A percentile compares a stretch with the other conserved stretches of the same genome.
Evolutionary conservation across 1,140 invertebrate species (phyloP).

Genomic region (Drosophila parabipectinata): DNA sequence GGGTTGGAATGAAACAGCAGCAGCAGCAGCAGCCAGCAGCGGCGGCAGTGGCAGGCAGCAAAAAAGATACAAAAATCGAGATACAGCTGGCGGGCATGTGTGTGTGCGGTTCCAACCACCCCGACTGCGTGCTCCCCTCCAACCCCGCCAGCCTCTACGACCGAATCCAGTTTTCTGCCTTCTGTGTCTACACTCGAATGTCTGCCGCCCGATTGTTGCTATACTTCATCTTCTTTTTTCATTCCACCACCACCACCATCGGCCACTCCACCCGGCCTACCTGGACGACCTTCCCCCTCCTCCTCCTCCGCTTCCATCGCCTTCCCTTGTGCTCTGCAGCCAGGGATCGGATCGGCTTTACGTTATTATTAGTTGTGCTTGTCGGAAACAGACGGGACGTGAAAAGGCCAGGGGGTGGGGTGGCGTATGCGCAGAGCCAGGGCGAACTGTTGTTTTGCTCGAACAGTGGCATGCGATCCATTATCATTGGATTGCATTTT

Average conservation of each 20-base stretch:
- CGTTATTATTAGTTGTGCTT: constrained; percentile 78
- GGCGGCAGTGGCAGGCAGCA: constrained; percentile 16
- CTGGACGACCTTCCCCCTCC: constrained; percentile 9
- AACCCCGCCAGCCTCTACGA: constrained; percentile 3
- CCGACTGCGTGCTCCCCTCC: constrained; percentile 32
- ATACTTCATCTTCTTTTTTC: constrained; percentile 81
- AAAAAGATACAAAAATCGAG: constrained; percentile 35
- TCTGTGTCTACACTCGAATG: constrained; percentile 72
- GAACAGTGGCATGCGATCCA: constrained; percentile 26
- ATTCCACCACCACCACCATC: constrained; percentile 55
- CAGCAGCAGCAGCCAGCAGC: constrained; percentile 59
- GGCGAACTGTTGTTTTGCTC: constrained; percentile 47
- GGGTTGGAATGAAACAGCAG: constrained; percentile 77
- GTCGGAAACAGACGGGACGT: constrained; percentile 47
- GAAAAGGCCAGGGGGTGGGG: constrained; percentile 7
- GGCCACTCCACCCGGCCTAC: constrained; percentile 35
- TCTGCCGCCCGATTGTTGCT: constrained; percentile 60
- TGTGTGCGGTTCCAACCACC: constrained; percentile 70
- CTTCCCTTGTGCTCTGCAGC: neutral
- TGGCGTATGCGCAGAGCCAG: constrained; percentile 48
- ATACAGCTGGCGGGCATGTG: constrained; percentile 77
- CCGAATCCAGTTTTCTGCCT: constrained; percentile 65
- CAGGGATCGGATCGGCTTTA: constrained; percentile 61
- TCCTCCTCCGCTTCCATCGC: neutral
- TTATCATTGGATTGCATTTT: constrained; percentile 18